Base-by-base conservation (phyloP, 2,888 invertebrate species). In the Capitulum mitella region DNA sequence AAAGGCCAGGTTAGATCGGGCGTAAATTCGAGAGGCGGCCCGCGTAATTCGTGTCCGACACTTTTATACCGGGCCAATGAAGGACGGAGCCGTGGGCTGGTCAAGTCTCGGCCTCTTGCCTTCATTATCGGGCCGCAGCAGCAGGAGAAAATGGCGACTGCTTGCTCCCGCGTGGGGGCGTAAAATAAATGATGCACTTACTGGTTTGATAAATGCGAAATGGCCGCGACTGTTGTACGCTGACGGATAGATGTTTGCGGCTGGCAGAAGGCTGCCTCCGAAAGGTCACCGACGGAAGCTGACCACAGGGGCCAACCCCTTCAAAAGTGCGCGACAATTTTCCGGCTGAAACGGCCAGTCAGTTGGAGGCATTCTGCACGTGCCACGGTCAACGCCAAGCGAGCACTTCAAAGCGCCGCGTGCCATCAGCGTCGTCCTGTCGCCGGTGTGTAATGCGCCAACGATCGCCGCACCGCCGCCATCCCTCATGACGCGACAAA, bases 21-120 rank as follows among this genome's bases (percentile, higher is more conserved):
- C 32, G 32, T 32, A 61, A 61, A 61, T 61, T 32, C 61, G 61
- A 14, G 19, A 32, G 61, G 32, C 61, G 5, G n/a, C 16, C 61
- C 14, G 32, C 32, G 61, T 61, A 61, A 61, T 61, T 61, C 32
- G 61, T 32, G 61, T 61, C 61, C 61, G 61, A 61, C 61, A 61
- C 32, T 61, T 61, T 61, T 61, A 61, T 61, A 16, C n/a, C 32
- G 16, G 32, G 12, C 58, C 61, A 61, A 61, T 61, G 61, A 61
- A 61, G 61, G 32, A 12, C 16, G 32, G 32, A 12, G 32, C 61
- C 61, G 61, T 6, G 8, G 32, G 61, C 61, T n/a, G 16, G 29
- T 58, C 58, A 6, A 29, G 29, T 29, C 58, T n/a, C 58, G 29
- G 58, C 29, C 19, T 3, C 16, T 43, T 5, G 43, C 5, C 12